These are phyloP conservation scores for Lobophora halterata DNA, from an alignment of 2,888 invertebrate genomes.

Conservation along the genomic window DNA sequence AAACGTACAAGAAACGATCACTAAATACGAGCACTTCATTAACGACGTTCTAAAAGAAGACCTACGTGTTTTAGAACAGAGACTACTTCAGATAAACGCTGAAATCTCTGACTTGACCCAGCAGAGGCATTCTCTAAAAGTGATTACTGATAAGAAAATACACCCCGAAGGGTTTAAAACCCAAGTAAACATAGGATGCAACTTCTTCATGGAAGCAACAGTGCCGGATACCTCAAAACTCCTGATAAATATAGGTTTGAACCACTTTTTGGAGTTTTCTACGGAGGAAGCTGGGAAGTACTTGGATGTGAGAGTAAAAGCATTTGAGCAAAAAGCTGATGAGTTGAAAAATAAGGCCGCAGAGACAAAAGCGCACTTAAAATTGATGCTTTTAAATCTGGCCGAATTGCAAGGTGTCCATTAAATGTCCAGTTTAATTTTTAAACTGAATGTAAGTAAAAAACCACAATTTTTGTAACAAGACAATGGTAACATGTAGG, in stretches of 20 bases:
- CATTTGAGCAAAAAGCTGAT: conserved; percentile 82
- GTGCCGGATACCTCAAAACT: conserved; percentile 84
- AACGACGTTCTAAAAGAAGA: conserved; percentile 89
- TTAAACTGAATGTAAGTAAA: too few relatives aligned
- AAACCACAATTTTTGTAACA: too few relatives aligned
- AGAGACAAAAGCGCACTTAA: conserved; percentile 88
- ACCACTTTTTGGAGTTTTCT: conserved; percentile 87
- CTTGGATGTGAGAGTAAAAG: conserved; percentile 84
- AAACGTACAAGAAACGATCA: conserved; percentile 46
- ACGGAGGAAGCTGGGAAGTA: conserved; percentile 86
- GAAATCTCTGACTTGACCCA: conserved; percentile 88
- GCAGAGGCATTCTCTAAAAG: conserved; percentile 85
- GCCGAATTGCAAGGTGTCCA: conserved; percentile 80
- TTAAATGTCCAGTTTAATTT: too few relatives aligned
- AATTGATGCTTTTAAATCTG: conserved; percentile 86
- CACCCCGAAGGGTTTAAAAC: conserved; percentile 71
- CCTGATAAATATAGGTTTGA: conserved; percentile 87
- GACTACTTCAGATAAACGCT: conserved; percentile 82
- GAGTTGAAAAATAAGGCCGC: conserved; percentile 84
- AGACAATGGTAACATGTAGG: too few relatives aligned
- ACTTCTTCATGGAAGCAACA: conserved; percentile 89
- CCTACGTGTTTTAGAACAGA: conserved; percentile 80
- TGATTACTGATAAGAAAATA: conserved; percentile 78
- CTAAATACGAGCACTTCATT: conserved; percentile 86
- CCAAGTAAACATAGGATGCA: conserved; percentile 89